Evolutionary conservation across 92 coral and sea anemone genomes (phyloP).

Genomic region (Zoanthus sansibaricus): DNA sequence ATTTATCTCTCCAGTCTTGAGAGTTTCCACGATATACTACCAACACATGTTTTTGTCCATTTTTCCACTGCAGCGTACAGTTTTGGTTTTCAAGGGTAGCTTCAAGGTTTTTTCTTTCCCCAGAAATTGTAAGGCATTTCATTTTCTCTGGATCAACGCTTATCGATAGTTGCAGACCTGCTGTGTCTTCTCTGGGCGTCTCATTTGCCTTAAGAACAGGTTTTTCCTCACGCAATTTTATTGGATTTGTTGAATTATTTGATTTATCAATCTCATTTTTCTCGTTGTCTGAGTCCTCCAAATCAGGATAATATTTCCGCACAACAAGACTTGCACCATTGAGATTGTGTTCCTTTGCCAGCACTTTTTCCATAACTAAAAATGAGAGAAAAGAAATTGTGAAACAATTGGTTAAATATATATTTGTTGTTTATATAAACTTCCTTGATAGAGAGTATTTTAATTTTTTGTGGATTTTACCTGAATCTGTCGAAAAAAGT

Average conservation of each 20-base stretch:
- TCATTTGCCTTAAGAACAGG: not conserved
- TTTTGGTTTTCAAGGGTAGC: conserved; percentile 43
- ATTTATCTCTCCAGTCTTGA: conserved; percentile 45
- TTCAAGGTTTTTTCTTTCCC: conserved; percentile 41
- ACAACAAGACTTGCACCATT: conserved; percentile 53
- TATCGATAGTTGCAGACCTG: conserved; percentile 52
- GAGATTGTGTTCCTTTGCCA: conserved; percentile 41
- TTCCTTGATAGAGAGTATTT: too few species aligned
- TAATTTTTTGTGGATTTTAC: too few species aligned
- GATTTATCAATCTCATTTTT: not conserved
- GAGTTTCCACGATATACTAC: conserved; percentile 51
- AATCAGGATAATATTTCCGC: conserved; percentile 48
- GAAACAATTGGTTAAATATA: too few species aligned
- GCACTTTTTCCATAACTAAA: conserved; percentile 51
- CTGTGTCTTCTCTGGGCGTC: conserved; percentile 14
- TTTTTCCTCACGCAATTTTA: too few species aligned
- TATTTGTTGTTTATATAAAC: too few species aligned
- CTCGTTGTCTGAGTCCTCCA: conserved; percentile 47
- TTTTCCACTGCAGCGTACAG: conserved; percentile 53
- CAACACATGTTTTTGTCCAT: conserved; percentile 30
- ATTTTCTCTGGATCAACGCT: conserved; percentile 77
- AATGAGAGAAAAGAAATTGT: not conserved
- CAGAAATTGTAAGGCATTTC: conserved; percentile 61
- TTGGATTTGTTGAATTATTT: too few species aligned
- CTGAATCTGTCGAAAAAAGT: too few species aligned